phyloP scores from a whole-genome alignment of 2,113 vertebrate genomes.

The Bostrychus sinensis region DNA sequence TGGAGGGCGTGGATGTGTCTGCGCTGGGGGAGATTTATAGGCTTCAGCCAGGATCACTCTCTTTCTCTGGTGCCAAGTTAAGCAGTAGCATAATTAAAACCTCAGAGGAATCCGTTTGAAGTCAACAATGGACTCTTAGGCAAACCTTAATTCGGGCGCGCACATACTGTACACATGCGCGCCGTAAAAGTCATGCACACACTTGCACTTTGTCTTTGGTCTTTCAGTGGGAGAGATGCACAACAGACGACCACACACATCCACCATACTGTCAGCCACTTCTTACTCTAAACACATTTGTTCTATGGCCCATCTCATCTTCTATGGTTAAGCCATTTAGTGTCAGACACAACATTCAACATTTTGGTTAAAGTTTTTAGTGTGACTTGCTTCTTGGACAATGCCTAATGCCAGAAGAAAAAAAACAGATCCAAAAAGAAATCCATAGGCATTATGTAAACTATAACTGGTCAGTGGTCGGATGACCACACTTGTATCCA shows the following conservation, averaged over 20 bases:
- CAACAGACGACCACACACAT: constrained; percentile 61
- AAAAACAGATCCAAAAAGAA: no score
- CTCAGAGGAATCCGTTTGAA: constrained; percentile 82
- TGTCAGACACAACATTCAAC: no score
- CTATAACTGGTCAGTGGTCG: no score
- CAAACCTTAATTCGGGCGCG: constrained; percentile 66
- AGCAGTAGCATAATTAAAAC: constrained; percentile 85
- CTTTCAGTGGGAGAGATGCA: constrained; percentile 54
- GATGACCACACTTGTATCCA: no score
- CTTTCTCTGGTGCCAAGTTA: constrained; percentile 82
- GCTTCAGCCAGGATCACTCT: constrained; percentile 80
- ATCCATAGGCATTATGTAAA: no score
- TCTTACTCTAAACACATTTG: neutral
- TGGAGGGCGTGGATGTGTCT: constrained; percentile 79
- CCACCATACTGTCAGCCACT: constrained; percentile 10
- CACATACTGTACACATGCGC: constrained; percentile 54
- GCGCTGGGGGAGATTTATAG: constrained; percentile 79
- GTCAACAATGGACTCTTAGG: constrained; percentile 78
- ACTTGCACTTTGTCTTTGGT: constrained; percentile 63
- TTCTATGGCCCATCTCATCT: neutral
- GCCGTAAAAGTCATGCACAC: constrained; percentile 52
- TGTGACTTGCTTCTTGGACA: no score
- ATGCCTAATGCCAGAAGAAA: no score
- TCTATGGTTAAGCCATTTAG: no score
- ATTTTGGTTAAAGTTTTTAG: no score